These are phyloP conservation scores for Nothobranchius kuhntae DNA, from an alignment of 2,113 vertebrate genomes.

Conservation along the genomic window DNA sequence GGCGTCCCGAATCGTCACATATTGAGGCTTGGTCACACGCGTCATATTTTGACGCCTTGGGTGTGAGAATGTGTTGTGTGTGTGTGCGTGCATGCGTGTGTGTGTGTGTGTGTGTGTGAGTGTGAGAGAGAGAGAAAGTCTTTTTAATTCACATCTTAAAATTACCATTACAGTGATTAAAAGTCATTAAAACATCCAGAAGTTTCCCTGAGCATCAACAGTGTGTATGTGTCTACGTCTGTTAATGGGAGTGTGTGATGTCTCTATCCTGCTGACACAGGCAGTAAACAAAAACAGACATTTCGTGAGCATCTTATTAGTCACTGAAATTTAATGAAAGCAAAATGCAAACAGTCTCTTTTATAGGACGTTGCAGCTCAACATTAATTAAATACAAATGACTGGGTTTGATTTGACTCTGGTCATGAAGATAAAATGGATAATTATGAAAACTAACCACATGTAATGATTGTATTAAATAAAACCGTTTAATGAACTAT, in stretches of 20 bases:
- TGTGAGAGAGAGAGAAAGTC: too few species aligned
- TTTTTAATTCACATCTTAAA: too few species aligned
- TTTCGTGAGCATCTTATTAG: constrained; percentile 47
- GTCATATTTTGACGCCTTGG: too few species aligned
- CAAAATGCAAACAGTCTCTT: constrained; percentile 41
- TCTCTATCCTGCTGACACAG: constrained; percentile 32
- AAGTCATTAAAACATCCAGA: constrained; percentile 12
- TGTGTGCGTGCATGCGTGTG: too few species aligned
- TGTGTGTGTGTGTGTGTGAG: too few species aligned
- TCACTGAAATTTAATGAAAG: constrained; percentile 52
- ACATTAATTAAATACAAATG: constrained; percentile 33
- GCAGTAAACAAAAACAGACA: constrained; percentile 46
- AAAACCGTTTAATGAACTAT: constrained; percentile 6
- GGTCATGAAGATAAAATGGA: constrained; percentile 14
- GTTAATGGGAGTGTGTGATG: background rate
- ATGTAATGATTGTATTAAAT: constrained; percentile 17
- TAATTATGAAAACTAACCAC: constrained; percentile 36
- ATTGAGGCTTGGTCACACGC: too few species aligned
- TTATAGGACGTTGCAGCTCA: constrained; percentile 29
- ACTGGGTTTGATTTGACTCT: constrained; percentile 34
- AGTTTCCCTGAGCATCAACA: constrained; percentile 14
- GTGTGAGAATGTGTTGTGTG: too few species aligned
- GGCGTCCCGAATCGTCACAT: too few species aligned
- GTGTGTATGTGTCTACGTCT: background rate
- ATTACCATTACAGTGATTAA: background rate